A percentile compares a stretch with the other conserved stretches of the same genome.
phyloP scores from a whole-genome alignment of 2,797 vertebrate genomes.

The Tokudaia tokunoshimensis region DNA sequence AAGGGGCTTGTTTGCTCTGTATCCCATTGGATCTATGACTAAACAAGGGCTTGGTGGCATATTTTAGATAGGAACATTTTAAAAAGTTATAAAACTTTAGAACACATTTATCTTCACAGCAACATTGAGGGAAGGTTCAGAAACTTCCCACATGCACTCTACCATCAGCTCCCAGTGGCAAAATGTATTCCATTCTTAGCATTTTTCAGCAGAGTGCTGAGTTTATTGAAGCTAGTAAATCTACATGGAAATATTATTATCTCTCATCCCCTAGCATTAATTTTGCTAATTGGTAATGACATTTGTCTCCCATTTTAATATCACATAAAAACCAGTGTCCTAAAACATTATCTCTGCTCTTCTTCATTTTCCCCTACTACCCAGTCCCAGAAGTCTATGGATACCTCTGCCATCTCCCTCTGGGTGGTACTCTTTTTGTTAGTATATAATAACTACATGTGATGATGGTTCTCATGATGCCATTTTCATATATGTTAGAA shows the following conservation, averaged over 20 bases:
- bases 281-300: neutral
- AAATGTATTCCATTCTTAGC: neutral
- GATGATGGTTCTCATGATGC: neutral
- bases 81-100: neutral
- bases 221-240: neutral
- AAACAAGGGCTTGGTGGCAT: neutral
- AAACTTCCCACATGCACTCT: neutral
- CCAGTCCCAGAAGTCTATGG: no score
- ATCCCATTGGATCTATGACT: neutral
- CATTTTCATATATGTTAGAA: neutral
- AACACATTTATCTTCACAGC: neutral
- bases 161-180: neutral
- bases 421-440: no score
- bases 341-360: neutral
- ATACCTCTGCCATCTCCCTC: neutral
- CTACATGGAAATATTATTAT: neutral
- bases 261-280: neutral
- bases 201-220: neutral
- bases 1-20: neutral
- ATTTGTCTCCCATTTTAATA: neutral
- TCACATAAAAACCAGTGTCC: neutral
- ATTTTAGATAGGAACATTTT: neutral
- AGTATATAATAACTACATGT: neutral
- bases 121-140: neutral
- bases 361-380: neutral